Percentiles rank a stretch among this genome's conserved stretches.
phyloP scores from a whole-genome alignment of 1,140 invertebrate genomes.

The Anthonomus grandis region DNA sequence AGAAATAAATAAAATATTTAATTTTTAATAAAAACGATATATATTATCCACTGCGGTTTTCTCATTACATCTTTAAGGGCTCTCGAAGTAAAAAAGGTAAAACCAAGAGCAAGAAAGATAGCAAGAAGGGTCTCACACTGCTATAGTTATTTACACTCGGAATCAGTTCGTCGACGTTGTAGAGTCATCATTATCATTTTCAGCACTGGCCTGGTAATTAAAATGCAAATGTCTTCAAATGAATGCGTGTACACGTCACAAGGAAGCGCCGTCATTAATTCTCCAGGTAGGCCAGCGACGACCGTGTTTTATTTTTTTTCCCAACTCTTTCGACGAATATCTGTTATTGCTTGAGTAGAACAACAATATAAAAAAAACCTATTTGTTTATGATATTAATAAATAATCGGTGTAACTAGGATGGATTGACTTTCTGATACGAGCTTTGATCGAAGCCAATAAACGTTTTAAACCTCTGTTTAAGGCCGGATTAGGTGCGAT shows the following conservation, averaged over 20 bases:
- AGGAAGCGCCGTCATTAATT: constrained; percentile 48
- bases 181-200: constrained; percentile 64
- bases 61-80: constrained; percentile 1
- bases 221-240: constrained; percentile 60
- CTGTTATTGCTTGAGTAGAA: no score
- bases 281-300: constrained; percentile 42
- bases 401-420: no score
- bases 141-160: constrained; percentile 40
- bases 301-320: constrained; percentile 7
- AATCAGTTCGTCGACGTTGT: constrained; percentile 44
- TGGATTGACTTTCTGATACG: no score
- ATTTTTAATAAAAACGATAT: no score
- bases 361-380: no score
- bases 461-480: no score
- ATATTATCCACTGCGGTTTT: no score
- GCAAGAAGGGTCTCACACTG: neutral
- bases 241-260: constrained; percentile 50
- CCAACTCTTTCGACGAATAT: neutral
- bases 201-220: constrained; percentile 60
- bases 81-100: neutral
- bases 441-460: no score
- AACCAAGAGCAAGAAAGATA: neutral
- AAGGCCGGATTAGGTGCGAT: no score
- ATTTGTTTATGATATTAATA: no score
- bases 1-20: no score